Base-by-base conservation (phyloP, 1,140 invertebrate genomes). In the Nylanderia fulva region DNA sequence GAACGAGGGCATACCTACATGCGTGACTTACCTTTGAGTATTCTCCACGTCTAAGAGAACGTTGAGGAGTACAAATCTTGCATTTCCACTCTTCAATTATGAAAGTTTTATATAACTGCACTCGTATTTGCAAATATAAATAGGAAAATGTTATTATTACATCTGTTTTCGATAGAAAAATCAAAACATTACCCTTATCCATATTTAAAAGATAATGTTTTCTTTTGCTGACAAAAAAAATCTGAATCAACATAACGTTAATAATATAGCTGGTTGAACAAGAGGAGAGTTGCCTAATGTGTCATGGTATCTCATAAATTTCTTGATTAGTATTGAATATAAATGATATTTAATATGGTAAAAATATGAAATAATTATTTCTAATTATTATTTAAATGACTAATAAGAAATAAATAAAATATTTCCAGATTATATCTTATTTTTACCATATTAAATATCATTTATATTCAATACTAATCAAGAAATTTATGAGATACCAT, bases 21-120 rank as follows among this genome's bases (percentile, higher is more conserved):
- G 4, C 18, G 36, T 82, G 45, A 71, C 58, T 82, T 45, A 42
- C 24, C 27, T 58, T 27, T 7, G 21, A 69, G 33, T 39, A 11
- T 60, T 18, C 27, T 42, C 8, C 24, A 9, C 15, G 21, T 11
- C 18, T 80, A 69, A 71, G 36, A 56, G 54, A 83, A 76, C 13
- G 11, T 15, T 75, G 39, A 15, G 52, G 36, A n/a, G 11, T 45
- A 76, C 45, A 21, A 75, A 63, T 63, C 56, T 75, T 33, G 13
- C 6, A 72, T 58, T 36, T 56, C 39, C 9, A 18, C 24, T 56
- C 18, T 48, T 52, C n/a, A 45, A 83, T 72, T 61, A 83, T 9
- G 7, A 13, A 1, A 60, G 63, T 83, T 39, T 42, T 39, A n/a
- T 74, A 48, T 33, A 45, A 18, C 36, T 21, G 33, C 13, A 71